Base-by-base conservation (phyloP, 1,140 invertebrate genomes). In the Zaprionus taronus region DNA sequence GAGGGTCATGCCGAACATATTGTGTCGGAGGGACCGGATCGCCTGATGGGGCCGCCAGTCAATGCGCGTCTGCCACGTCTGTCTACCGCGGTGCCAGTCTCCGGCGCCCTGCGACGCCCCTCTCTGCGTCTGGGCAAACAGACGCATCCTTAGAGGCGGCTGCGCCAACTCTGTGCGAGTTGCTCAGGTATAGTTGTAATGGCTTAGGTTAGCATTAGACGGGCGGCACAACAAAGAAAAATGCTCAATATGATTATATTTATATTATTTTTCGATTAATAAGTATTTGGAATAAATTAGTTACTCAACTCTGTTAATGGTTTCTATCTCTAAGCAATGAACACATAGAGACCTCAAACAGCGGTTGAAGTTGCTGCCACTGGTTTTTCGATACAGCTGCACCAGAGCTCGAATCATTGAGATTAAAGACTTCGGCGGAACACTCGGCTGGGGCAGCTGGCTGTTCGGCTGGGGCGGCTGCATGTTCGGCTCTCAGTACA, bases 31-130 rank as follows among this genome's bases (percentile, higher is more conserved):
- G 79, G 76, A 51, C 85, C 85, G 0, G 92, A 93, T 73, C 79
- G 91, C 0, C 64, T 91, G 5, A 93, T 93, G 92, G 92, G 92
- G 47, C 87, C 92, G 14, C 83, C 82, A 0, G 92, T 93, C 1
- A 83, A 89, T 80, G 72, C 91, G 5, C 87, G 92, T 26, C 78
- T 93, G 69, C 92, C 92, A 4, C 89, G 91, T 31, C 49, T 92
- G 26, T 65, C 76, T 34, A 77, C 79, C 20, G 63, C 60, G 15
- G 51, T 72, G 36, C 44, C 44, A 7, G 53, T 57, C 11, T n/a
- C 65, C 9, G 74, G 78, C 4, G 41, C 41, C n/a, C 22, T 65
- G 14, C 71, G 85, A 0, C 79, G 85, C 11, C 70, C 81, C 5
- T 91, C 86, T 11, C 20, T 90, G 58, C 82, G 86, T 24, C 51